These are phyloP conservation scores for Tinamus guttatus DNA, from an alignment of 2,113 vertebrate species.

Conservation along the genomic window DNA sequence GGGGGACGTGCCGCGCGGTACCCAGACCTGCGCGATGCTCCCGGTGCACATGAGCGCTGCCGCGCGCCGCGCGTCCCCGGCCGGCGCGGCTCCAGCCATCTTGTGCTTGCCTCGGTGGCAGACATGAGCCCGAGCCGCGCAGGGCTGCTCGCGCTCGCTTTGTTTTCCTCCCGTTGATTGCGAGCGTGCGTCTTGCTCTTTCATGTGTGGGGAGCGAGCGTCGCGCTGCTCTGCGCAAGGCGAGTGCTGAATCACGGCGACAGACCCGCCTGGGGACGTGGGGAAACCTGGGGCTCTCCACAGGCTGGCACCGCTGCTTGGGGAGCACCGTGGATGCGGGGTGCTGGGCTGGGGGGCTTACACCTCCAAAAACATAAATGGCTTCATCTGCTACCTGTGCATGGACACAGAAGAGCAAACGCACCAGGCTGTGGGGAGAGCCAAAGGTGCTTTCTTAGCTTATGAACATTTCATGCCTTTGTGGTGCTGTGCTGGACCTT, in stretches of 20 bases:
- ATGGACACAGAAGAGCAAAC: background rate
- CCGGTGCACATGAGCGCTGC: too few species aligned
- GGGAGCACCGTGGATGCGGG: background rate
- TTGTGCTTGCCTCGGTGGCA: background rate
- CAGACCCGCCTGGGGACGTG: conserved; percentile 35
- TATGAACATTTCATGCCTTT: background rate
- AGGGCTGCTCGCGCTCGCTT: background rate
- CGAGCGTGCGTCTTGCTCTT: background rate
- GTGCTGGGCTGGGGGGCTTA: background rate
- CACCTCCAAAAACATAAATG: background rate
- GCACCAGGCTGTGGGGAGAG: background rate
- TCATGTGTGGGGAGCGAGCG: background rate
- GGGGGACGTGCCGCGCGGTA: background rate
- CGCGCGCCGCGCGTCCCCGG: accelerated
- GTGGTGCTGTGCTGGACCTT: conserved; percentile 36
- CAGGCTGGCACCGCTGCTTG: background rate
- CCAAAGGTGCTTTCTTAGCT: background rate
- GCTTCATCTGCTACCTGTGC: background rate
- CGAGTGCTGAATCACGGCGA: conserved; percentile 51
- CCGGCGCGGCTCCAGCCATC: conserved; percentile 19
- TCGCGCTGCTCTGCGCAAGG: background rate
- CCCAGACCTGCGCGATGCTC: background rate
- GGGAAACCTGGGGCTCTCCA: background rate
- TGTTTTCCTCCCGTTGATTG: conserved; percentile 19
- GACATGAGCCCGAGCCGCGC: too few species aligned